Evolutionary conservation across 2,888 invertebrate genomes (phyloP).

Genomic region (Dolomedes plantarius): DNA sequence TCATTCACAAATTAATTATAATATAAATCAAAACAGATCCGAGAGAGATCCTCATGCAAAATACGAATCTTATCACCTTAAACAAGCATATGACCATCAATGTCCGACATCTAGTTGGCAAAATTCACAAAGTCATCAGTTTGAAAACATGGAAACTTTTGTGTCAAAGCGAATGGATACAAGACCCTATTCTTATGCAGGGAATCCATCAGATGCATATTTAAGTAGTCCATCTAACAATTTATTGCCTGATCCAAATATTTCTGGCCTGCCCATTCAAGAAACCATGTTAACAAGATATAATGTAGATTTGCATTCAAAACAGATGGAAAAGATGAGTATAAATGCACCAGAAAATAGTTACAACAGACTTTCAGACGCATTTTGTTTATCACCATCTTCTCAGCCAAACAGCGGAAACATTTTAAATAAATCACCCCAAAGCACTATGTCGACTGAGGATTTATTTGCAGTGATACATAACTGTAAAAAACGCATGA

Average conservation of each 20-base stretch:
- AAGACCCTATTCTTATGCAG: neutral
- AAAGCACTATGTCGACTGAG: slow-evolving; percentile 73
- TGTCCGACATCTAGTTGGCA: neutral
- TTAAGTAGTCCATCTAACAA: neutral
- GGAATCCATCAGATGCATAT: neutral
- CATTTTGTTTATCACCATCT: neutral
- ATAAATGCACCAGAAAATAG: neutral
- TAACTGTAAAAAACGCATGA: slow-evolving; percentile 73
- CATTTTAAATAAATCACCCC: slow-evolving; percentile 12
- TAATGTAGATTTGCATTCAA: slow-evolving; percentile 52
- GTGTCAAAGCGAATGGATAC: slow-evolving; percentile 1
- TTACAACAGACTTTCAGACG: neutral
- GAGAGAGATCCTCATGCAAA: neutral
- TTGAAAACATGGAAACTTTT: neutral
- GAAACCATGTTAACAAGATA: slow-evolving; percentile 34
- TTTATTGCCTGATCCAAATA: slow-evolving; percentile 47
- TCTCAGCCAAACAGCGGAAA: neutral
- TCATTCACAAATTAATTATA: neutral
- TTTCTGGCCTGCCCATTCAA: slow-evolving; percentile 44
- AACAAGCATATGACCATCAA: neutral
- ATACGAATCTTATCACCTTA: neutral
- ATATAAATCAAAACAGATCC: neutral
- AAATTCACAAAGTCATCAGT: too few relatives aligned
- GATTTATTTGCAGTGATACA: slow-evolving; percentile 74
- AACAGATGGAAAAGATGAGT: slow-evolving; percentile 28